Conservation (phyloP, 1,140 invertebrate genomes). For the Cotesia typhae region DNA sequence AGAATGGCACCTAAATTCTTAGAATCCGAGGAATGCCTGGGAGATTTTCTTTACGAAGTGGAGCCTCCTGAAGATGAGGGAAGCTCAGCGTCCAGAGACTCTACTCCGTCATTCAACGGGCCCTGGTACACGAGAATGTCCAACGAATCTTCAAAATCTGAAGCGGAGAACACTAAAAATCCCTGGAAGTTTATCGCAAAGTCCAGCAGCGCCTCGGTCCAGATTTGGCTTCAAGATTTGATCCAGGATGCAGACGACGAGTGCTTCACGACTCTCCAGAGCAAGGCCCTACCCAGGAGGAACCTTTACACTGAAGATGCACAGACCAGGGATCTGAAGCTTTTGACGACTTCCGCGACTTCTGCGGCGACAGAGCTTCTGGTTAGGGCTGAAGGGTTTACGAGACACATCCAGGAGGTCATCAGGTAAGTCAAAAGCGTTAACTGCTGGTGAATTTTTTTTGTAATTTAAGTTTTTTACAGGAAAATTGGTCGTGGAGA, state of each 20-base stretch:
- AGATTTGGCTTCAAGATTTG: conserved; percentile 53
- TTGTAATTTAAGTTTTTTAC: conserved; percentile 29
- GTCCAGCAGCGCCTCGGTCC: conserved; percentile 24
- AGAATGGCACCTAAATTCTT: neutral
- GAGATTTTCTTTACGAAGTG: conserved; percentile 53
- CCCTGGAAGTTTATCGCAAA: neutral
- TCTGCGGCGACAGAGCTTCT: conserved; percentile 59
- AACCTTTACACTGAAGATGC: conserved; percentile 34
- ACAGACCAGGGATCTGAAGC: conserved; percentile 46
- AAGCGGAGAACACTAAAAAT: neutral
- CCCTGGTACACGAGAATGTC: conserved; percentile 28
- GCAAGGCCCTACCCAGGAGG: conserved; percentile 52
- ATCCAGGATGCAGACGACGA: conserved; percentile 49
- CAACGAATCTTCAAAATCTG: conserved; percentile 6
- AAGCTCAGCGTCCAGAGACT: conserved; percentile 10
- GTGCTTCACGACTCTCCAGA: conserved; percentile 51
- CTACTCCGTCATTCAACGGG: conserved; percentile 21
- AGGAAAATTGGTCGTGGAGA: conserved; percentile 47
- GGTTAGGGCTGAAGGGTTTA: conserved; percentile 54
- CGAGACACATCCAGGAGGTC: conserved; percentile 44
- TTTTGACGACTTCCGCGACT: conserved; percentile 54
- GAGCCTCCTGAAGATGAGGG: conserved; percentile 52
- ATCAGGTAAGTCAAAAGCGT: neutral
- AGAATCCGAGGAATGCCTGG: conserved; percentile 40
- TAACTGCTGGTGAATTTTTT: conserved; percentile 8